phyloP scores from a whole-genome alignment of 2,113 vertebrate species.

The Osmerus eperlanus region DNA sequence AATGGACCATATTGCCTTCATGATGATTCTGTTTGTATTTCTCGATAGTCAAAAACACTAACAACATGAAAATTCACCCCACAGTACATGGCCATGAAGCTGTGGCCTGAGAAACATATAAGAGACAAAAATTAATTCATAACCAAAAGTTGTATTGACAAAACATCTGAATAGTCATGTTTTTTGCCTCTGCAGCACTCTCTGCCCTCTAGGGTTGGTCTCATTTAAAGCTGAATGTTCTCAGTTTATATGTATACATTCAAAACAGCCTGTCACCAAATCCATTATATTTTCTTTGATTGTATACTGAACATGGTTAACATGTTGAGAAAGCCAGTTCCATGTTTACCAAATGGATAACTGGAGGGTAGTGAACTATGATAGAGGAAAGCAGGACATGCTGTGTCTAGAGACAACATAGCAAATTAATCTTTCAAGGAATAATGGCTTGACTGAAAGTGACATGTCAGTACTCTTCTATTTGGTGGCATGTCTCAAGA shows the following conservation, averaged over 20 bases:
- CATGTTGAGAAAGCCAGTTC: too few species aligned
- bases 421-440: conserved; percentile 41
- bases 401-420: conserved; percentile 17
- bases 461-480: conserved; percentile 14
- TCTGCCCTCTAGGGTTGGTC: conserved; percentile 34
- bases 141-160: too few species aligned
- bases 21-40: conserved; percentile 43
- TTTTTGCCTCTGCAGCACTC: conserved; percentile 17
- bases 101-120: too few species aligned
- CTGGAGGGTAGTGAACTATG: conserved; percentile 1
- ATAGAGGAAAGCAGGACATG: too few species aligned
- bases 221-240: conserved; percentile 5
- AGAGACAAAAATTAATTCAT: too few species aligned
- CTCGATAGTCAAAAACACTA: conserved; percentile 13
- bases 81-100: too few species aligned
- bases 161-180: neutral
- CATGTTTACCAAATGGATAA: conserved; percentile 17
- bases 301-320: too few species aligned
- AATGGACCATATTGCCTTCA: conserved; percentile 16
- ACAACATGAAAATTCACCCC: neutral
- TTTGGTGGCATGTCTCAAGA: conserved; percentile 25
- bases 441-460: conserved; percentile 29
- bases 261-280: neutral
- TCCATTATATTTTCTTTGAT: neutral
- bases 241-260: neutral